Conservation (phyloP, 1,140 invertebrate species). For the Liolophura sinensis region DNA sequence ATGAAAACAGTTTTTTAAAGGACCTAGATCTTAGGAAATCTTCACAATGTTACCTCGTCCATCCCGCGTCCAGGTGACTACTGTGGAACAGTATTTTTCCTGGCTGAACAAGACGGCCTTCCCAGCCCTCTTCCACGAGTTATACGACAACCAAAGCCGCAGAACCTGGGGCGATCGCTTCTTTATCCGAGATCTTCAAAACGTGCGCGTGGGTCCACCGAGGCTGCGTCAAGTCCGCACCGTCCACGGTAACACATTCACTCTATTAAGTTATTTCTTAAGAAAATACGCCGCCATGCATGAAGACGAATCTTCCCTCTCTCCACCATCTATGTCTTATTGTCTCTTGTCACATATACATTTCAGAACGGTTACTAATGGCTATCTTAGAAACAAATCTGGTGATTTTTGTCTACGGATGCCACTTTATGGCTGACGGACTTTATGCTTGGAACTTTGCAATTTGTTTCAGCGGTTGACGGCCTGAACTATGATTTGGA, state of each 20-base stretch:
- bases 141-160: conserved; percentile 20
- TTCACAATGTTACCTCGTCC: neutral
- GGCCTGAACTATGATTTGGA: too few species aligned
- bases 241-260: conserved; percentile 4
- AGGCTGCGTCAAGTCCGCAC: conserved; percentile 34
- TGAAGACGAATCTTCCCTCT: neutral
- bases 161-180: conserved; percentile 29
- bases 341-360: conserved; percentile 12
- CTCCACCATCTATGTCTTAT: neutral
- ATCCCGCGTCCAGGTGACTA: conserved; percentile 20
- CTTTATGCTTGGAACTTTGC: too few species aligned
- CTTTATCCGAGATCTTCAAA: conserved; percentile 23
- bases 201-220: conserved; percentile 36
- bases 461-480: too few species aligned
- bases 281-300: neutral
- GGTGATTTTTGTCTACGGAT: too few species aligned
- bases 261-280: neutral
- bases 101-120: conserved; percentile 31
- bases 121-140: conserved; percentile 29
- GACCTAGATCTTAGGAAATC: too few species aligned
- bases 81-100: conserved; percentile 16
- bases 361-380: too few species aligned
- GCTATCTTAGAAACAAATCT: too few species aligned
- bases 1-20: too few species aligned
- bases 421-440: too few species aligned